phyloP scores from a whole-genome alignment of 2,888 invertebrate species.

The Drosophila picticornis region DNA sequence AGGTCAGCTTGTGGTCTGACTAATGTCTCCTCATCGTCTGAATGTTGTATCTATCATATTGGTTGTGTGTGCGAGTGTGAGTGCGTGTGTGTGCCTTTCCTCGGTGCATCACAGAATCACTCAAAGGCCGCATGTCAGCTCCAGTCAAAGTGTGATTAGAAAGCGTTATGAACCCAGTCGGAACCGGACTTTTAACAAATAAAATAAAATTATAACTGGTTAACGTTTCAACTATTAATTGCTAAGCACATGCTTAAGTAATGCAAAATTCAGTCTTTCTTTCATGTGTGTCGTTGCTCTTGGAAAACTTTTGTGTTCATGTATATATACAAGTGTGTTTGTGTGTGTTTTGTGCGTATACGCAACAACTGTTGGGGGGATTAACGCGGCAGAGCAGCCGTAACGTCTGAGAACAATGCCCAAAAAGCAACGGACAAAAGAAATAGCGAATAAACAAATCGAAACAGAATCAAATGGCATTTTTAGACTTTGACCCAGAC shows the following conservation, averaged over 20 bases:
- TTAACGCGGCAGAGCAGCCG: slow-evolving; percentile 23
- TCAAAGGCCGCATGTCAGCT: slow-evolving; percentile 62
- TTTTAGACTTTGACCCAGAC: slow-evolving; percentile 77
- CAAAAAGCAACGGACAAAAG: slow-evolving; percentile 19
- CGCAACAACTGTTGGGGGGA: slow-evolving; percentile 34
- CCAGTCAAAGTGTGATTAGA: slow-evolving; percentile 39
- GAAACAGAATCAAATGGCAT: slow-evolving; percentile 53
- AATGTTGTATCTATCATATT: background rate
- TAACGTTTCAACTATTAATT: background rate
- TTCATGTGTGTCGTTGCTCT: background rate
- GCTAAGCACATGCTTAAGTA: slow-evolving; percentile 3
- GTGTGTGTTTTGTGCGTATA: slow-evolving; percentile 44
- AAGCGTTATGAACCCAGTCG: slow-evolving; percentile 3
- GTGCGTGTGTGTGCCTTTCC: slow-evolving; percentile 6
- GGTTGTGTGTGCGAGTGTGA: background rate
- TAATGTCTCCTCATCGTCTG: background rate
- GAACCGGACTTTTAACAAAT: background rate
- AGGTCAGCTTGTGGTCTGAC: slow-evolving; percentile 30
- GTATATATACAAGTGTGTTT: background rate
- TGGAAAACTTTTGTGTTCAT: slow-evolving; percentile 31
- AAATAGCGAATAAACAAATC: slow-evolving; percentile 39
- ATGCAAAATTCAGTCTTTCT: slow-evolving; percentile 8
- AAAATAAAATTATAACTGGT: background rate
- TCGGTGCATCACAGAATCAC: slow-evolving; percentile 62
- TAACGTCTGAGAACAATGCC: slow-evolving; percentile 29